Evolutionary conservation across 2,888 invertebrate genomes (phyloP).

Genomic region (Orthosia incerta): DNA sequence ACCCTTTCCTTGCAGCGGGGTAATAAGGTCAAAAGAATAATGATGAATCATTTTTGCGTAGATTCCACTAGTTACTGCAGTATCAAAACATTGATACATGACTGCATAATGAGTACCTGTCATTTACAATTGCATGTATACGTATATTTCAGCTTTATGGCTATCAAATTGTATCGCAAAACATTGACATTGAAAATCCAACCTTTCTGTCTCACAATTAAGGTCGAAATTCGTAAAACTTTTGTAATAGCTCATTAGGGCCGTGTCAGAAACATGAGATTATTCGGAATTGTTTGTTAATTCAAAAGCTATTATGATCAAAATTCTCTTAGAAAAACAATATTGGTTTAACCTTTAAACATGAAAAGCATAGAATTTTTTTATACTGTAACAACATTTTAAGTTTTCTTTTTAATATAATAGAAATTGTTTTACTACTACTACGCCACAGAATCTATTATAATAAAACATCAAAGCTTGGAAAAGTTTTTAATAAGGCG

Average conservation of each 20-base stretch:
- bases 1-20: too few species aligned
- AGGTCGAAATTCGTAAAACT: constrained; percentile 48
- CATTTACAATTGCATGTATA: constrained; percentile 38
- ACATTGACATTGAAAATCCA: constrained; percentile 23
- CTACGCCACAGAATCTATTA: background rate
- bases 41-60: too few species aligned
- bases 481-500: background rate
- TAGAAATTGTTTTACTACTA: background rate
- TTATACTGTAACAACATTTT: constrained; percentile 1
- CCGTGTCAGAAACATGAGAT: constrained; percentile 56
- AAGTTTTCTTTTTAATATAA: constrained; percentile 1
- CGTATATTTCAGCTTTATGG: constrained; percentile 20
- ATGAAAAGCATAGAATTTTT: background rate
- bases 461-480: constrained; percentile 8
- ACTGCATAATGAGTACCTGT: constrained; percentile 44
- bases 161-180: constrained; percentile 21
- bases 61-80: background rate
- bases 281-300: constrained; percentile 49
- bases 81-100: background rate
- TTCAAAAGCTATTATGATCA: constrained; percentile 36
- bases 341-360: constrained; percentile 20
- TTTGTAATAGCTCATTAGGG: constrained; percentile 51
- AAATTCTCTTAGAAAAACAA: constrained; percentile 38
- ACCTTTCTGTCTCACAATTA: constrained; percentile 37
- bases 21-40: too few species aligned